Base-by-base conservation (phyloP, 2,888 invertebrate species). In the Synergus itoensis region DNA sequence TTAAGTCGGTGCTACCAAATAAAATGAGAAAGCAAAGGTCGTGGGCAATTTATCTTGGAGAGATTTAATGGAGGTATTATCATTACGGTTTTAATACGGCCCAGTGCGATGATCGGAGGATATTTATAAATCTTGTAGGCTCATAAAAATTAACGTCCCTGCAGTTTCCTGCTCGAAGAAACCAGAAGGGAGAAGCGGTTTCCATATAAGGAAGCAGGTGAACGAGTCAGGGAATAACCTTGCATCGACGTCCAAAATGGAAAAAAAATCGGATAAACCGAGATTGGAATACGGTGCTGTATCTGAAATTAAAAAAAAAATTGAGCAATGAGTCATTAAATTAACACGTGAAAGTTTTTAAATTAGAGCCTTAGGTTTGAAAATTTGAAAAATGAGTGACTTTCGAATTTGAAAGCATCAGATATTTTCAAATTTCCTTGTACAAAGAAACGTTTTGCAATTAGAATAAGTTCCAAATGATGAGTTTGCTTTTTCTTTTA, bases 161-260 rank as follows among this genome's bases (percentile, higher is more conserved):
- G 73, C 53, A 73, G 53, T 73, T 73, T 73, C 73, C 73, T 73
- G 73, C 16, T 73, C n/a, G 48, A 12, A 67, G 53, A 73, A 28
- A 53, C 45, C 48, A 53, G 36, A 73, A 73, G 73, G 73, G 69
- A 28, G 53, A 57, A 73, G 77, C 48, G 57, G 53, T 77, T 64
- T 64, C 65, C 77, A 57, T 77, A 77, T 41, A 77, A 77, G 77
- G 77, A 77, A 28, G 14, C 77, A 77, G 77, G 77, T 77, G 77
- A 77, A 77, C 77, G 65, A 77, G 77, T 53, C 77, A 65, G 48
- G 64, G 40, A 43, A 53, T 12, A 63, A 53, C 77, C 77, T 77
- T 77, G 65, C 57, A 57, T 67, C 53, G 67, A 45, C 40, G 53
- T 40, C 65, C 53, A 53, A 64, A 64, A 60, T 36, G 63, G 18